Conservation (phyloP, 2,113 vertebrate genomes). For the Aleadryas rufinucha region DNA sequence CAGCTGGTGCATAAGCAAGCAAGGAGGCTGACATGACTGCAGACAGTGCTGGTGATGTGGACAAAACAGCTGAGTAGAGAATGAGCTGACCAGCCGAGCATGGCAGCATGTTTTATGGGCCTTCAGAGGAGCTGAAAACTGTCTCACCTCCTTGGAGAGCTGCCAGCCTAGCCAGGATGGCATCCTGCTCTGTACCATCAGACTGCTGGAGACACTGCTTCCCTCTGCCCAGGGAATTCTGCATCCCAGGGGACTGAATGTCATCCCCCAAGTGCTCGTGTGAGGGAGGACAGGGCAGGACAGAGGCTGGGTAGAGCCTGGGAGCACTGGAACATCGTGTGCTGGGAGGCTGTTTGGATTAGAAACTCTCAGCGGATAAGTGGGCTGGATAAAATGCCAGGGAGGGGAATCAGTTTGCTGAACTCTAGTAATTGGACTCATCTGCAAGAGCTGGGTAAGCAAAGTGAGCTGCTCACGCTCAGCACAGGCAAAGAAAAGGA, state of each 20-base stretch:
- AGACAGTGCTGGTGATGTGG: background rate
- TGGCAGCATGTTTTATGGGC: background rate
- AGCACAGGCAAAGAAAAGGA: background rate
- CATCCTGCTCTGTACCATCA: background rate
- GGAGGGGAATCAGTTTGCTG: constrained; percentile 43
- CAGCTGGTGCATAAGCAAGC: background rate
- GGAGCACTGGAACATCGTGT: constrained; percentile 26
- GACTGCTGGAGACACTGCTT: background rate
- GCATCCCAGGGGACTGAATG: background rate
- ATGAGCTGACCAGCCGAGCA: background rate
- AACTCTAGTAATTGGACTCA: constrained; percentile 29
- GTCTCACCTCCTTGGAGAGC: background rate
- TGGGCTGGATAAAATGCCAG: constrained; percentile 48
- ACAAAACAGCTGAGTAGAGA: background rate
- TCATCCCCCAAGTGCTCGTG: background rate
- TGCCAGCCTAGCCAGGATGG: background rate
- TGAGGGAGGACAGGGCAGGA: background rate
- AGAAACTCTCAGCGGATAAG: constrained; percentile 20
- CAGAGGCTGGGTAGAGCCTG: background rate
- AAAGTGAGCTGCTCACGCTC: background rate
- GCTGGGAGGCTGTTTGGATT: constrained; percentile 56
- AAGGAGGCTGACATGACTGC: background rate
- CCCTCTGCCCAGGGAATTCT: background rate
- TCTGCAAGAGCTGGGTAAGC: background rate
- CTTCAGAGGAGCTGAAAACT: background rate